phyloP scores from a whole-genome alignment of 2,888 invertebrate species.

The Alloscopus bannaensis region DNA sequence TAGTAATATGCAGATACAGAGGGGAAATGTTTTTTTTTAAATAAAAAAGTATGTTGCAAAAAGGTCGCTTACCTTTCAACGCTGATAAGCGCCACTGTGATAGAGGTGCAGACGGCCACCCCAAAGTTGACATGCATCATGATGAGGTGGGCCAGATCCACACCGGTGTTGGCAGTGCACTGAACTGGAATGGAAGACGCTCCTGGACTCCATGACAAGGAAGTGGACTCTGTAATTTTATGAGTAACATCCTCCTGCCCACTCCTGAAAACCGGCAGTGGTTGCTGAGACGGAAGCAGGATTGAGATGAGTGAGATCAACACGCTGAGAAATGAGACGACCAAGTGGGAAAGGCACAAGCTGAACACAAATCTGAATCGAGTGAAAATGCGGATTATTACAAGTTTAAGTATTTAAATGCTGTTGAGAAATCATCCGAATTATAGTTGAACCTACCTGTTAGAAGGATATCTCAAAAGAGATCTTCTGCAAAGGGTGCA shows the following conservation, averaged over 20 bases:
- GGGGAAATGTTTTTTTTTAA: no score
- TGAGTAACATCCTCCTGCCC: constrained; percentile 24
- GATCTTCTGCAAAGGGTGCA: constrained; percentile 70
- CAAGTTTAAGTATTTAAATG: no score
- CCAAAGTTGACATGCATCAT: constrained; percentile 68
- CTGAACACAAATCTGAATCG: constrained; percentile 73
- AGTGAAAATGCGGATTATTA: neutral
- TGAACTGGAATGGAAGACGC: constrained; percentile 23
- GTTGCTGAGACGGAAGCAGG: constrained; percentile 33
- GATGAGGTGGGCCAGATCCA: constrained; percentile 60
- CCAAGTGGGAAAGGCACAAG: constrained; percentile 70
- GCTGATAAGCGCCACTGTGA: constrained; percentile 71
- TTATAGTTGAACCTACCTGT: no score
- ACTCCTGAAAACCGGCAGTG: constrained; percentile 12
- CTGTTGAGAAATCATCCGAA: no score
- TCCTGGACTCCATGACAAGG: constrained; percentile 2
- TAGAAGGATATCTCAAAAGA: constrained; percentile 70
- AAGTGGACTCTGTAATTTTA: neutral
- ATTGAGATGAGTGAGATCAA: constrained; percentile 68
- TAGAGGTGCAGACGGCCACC: constrained; percentile 70
- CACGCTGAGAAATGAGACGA: constrained; percentile 67
- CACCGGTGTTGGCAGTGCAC: constrained; percentile 41
- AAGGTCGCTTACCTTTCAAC: constrained; percentile 69
- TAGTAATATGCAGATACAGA: no score
- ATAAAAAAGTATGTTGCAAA: no score